Evolutionary conservation across 2,888 invertebrate species (phyloP), one percentile per base, ranked within the genome.

Genomic region (Dioctria linearis): DNA sequence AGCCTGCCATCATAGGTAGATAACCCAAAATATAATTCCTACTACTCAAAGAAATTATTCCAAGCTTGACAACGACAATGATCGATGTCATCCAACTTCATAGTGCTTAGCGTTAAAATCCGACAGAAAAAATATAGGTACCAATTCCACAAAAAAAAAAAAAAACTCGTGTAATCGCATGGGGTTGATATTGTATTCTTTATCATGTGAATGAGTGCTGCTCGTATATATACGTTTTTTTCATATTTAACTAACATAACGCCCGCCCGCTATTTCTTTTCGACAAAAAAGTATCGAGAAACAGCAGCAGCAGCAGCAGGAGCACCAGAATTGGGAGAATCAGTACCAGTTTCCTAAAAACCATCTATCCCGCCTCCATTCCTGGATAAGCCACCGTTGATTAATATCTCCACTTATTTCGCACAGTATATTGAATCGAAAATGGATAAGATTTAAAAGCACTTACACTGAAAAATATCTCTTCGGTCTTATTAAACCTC

Each of bases 401-500:
- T 73, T 57, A 73, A 73, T 73, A 54, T 42, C 59, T 54, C 43
- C 57, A 51, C 73, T 73, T 73, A 73, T 73, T 59, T 57, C 57
- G 40, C 54, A 73, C 69, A 51, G 57, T 73, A 73, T 73, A 73
- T 73, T 73, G 73, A 73, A 73, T 73, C 42, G 42, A 25, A 51
- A 73, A 42, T 73, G 57, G 73, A 73, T 54, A 73, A 73, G 73
- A 73, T 73, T 73, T 73, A 73, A 73, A 73, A 73, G 51, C 73
- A 73, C 73, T 73, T 73, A 73, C 73, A 42, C 57, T 73, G 73
- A 73, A 73, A 73, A 73, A 73, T 57, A 73, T 73, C 73, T 59
- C 73, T 40, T 40, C 42, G 73, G 57, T 57, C 59, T 73, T 73
- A 73, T 73, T 73, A 59, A 73, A 73, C 42, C 42, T 51, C 59